These are phyloP conservation scores for Yponomeuta evonymella DNA, from an alignment of 2,888 invertebrate genomes.

Conservation along the genomic window DNA sequence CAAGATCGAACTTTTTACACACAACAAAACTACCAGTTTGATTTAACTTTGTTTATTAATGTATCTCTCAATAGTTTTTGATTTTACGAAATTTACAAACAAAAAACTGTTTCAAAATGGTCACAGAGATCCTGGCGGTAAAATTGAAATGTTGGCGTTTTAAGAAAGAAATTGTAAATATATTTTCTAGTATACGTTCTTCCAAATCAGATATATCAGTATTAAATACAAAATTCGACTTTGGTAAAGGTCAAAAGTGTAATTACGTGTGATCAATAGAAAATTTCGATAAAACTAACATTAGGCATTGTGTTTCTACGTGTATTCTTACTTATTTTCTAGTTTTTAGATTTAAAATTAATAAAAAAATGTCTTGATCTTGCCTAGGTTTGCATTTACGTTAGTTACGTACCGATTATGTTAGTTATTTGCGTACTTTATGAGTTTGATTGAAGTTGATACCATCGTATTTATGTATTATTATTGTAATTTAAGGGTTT, in stretches of 20 bases:
- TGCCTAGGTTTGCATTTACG: conserved; percentile 75
- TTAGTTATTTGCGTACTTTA: background rate
- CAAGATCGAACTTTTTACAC: conserved; percentile 76
- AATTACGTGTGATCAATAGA: conserved; percentile 67
- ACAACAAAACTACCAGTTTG: conserved; percentile 45
- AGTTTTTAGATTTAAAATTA: conserved; percentile 34
- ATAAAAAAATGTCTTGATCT: conserved; percentile 53
- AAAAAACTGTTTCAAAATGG: conserved; percentile 54
- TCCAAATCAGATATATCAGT: conserved; percentile 72
- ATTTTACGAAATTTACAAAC: conserved; percentile 20
- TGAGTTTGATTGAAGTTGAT: conserved; percentile 65
- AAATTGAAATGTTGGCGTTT: conserved; percentile 66
- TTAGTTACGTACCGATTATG: conserved; percentile 60
- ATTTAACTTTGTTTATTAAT: conserved; percentile 36
- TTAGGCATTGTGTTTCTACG: conserved; percentile 48
- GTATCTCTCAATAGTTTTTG: conserved; percentile 29
- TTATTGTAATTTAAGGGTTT: conserved; percentile 70
- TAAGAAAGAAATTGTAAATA: conserved; percentile 63
- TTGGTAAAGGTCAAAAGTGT: conserved; percentile 73
- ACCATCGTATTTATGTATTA: conserved; percentile 75
- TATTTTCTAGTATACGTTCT: conserved; percentile 66
- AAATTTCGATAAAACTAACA: conserved; percentile 40
- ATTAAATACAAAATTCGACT: conserved; percentile 75
- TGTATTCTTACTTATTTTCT: conserved; percentile 55
- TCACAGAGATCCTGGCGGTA: conserved; percentile 68